Evolutionary conservation across 2,797 vertebrate genomes (phyloP).

Genomic region (Arnoldichthys spilopterus): DNA sequence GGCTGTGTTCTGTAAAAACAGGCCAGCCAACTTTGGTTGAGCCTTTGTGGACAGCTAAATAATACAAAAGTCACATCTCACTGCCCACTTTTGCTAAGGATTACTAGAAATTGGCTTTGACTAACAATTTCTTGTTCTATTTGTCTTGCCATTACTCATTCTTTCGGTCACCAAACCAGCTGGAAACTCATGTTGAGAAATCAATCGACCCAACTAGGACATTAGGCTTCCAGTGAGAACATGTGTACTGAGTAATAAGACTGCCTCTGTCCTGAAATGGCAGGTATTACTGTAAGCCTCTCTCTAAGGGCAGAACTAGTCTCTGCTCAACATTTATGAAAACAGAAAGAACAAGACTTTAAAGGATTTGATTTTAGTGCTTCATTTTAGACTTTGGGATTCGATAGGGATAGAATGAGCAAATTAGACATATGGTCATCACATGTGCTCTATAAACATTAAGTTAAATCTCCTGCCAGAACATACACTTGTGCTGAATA

Average conservation of each 20-base stretch:
- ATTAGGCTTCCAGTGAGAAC: conserved; percentile 24
- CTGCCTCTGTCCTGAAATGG: conserved; percentile 30
- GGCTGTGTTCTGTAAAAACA: background rate
- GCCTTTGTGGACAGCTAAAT: background rate
- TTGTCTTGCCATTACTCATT: background rate
- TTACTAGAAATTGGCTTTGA: background rate
- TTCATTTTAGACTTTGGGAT: conserved; percentile 3
- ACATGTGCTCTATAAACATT: background rate
- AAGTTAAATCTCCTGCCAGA: conserved; percentile 3
- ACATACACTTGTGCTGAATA: background rate
- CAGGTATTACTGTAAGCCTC: conserved; percentile 29
- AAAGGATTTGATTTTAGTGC: conserved; percentile 10
- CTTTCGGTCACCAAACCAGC: conserved; percentile 5
- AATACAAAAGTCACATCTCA: background rate
- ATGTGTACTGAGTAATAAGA: conserved; percentile 35
- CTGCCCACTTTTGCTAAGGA: background rate
- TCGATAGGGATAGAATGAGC: background rate
- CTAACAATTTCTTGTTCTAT: background rate
- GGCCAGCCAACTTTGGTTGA: background rate
- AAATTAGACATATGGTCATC: background rate
- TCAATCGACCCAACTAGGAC: conserved; percentile 24
- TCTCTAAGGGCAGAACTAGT: conserved; percentile 13
- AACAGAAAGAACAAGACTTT: conserved; percentile 34
- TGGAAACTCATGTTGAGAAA: conserved; percentile 6
- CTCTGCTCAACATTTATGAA: conserved; percentile 32